Base-by-base conservation (phyloP, 2,113 vertebrate species). In the Trichechus manatus region DNA sequence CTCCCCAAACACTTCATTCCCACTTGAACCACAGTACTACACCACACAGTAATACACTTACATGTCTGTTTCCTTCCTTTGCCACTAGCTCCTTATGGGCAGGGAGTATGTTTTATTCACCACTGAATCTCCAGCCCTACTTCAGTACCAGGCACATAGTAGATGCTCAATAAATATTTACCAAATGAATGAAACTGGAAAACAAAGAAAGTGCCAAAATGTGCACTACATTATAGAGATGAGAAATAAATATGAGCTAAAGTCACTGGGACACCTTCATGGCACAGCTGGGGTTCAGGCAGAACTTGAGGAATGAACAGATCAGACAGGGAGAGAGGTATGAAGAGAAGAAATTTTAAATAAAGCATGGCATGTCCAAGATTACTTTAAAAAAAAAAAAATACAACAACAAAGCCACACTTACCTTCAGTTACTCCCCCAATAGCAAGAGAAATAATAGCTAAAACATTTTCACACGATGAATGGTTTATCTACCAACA, bases 361-460 rank as follows among this genome's bases (percentile, higher is more conserved):
- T 81, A 72, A 72, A 94, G 66, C 23, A 96, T 42, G 29, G 64
- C 14, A 66, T 5, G 6, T 44, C 15, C 59, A 39, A 50, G 56
- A 78, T 89, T 59, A 96, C 6, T 97, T 64, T 23, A 20, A 94
- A 68, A 97, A 85, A 75, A 59, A 15, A 17, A 70, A 27, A 33
- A 72, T 5, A 72, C 17, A 53, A 79, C 13, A 94, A 93, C 8
- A 39, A 93, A 86, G 59, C n/a, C 22, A 82, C 11, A 96, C 98
- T 98, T 96, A 99, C 99, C 99, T 98, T 99, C 99, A 96, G 99
- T 99, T 44, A 99, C 99, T 80, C 99, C 99, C 98, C 98, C 99
- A 97, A 99, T 99, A 97, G 99, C 99, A 98, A 99, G 98, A 95
- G 99, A 99, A 98, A 99, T 99, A 96, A 99, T 99, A 96, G 99